Percentiles rank a stretch among this genome's conserved stretches.
These are phyloP conservation scores for Temnothorax nylanderi DNA, from an alignment of 1,140 invertebrate species.

Conservation along the genomic window DNA sequence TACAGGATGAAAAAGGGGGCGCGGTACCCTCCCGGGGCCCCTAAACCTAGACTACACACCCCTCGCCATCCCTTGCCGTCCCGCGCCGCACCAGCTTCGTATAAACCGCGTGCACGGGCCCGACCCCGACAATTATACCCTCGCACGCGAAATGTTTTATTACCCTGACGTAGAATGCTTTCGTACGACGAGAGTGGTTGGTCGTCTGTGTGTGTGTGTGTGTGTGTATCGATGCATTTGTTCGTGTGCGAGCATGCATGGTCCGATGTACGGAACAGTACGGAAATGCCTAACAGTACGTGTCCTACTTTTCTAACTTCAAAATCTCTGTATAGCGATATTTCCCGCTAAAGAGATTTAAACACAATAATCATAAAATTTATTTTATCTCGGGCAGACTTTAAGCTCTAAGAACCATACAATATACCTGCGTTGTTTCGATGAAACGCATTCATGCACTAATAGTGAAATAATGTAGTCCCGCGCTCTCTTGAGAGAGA, in stretches of 20 bases:
- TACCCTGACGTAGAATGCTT: slow-evolving; percentile 75
- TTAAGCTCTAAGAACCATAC: not conserved
- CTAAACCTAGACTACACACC: slow-evolving; percentile 82
- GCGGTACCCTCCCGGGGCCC: slow-evolving; percentile 82
- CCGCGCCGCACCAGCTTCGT: slow-evolving; percentile 68
- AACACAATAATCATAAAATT: not conserved
- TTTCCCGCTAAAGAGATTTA: not conserved
- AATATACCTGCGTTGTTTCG: not conserved
- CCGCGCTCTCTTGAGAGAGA: slow-evolving; percentile 54
- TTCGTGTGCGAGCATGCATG: slow-evolving; percentile 22
- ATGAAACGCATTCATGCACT: slow-evolving; percentile 7
- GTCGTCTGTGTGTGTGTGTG: not conserved
- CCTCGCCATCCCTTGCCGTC: slow-evolving; percentile 70
- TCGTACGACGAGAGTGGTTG: slow-evolving; percentile 56
- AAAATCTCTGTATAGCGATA: slow-evolving; percentile 18
- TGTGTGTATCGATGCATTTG: slow-evolving; percentile 34
- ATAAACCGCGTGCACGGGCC: slow-evolving; percentile 76
- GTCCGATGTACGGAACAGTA: not conserved
- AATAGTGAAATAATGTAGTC: slow-evolving; percentile 54
- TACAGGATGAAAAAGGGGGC: slow-evolving; percentile 84
- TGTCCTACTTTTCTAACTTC: slow-evolving; percentile 46
- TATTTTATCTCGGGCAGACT: not conserved
- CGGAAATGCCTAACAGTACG: slow-evolving; percentile 13
- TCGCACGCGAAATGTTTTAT: slow-evolving; percentile 84
- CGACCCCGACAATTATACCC: slow-evolving; percentile 83